Base-by-base conservation (phyloP, 2,888 invertebrate genomes). In the Patella pellucida region DNA sequence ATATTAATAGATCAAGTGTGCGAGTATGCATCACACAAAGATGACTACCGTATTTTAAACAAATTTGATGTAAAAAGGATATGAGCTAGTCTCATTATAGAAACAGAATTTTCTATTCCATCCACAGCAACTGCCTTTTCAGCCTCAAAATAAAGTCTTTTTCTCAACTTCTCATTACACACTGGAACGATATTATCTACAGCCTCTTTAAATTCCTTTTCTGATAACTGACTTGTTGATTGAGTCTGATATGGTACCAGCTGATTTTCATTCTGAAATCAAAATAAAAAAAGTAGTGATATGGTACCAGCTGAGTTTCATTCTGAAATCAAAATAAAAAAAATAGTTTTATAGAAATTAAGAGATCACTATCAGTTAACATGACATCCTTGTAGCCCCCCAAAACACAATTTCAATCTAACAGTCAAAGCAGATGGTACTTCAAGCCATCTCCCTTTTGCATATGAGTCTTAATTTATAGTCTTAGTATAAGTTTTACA, bases 141-240 rank as follows among this genome's bases (percentile, higher is more conserved):
- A 3, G 89, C 79, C 82, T 90, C 89, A 68, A 80, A 77, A 76
- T 82, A 90, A 14, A 90, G 83, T 19, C 86, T 81, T 54, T 83
- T 78, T 15, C 88, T 76, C 27, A 88, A 80, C 52, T 84, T 85
- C 69, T 90, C 89, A 81, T 86, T 87, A 74, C 85, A 78, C 12
- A 88, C 78, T 2, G 87, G 86, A 7, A 89, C 80, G 19, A 89
- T 81, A 68, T 83, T 84, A 62, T 90, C 90, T 27, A 88, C 80
- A 3, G 89, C 85, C 3, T 88, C 89, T 62, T 85, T 86, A 76
- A 87, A 89, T 79, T 90, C 90, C 52, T 78, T 81, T 75, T 89
- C 89, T 9, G 84, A 86, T 82, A 89, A 83, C 19, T 83, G 81
- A 7, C 85, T 86, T 9, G 81, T 78, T 31, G 85, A 85, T 3